Evolutionary conservation across 2,113 vertebrate species (phyloP).

Genomic region (Chamaetylas fuelleborni): DNA sequence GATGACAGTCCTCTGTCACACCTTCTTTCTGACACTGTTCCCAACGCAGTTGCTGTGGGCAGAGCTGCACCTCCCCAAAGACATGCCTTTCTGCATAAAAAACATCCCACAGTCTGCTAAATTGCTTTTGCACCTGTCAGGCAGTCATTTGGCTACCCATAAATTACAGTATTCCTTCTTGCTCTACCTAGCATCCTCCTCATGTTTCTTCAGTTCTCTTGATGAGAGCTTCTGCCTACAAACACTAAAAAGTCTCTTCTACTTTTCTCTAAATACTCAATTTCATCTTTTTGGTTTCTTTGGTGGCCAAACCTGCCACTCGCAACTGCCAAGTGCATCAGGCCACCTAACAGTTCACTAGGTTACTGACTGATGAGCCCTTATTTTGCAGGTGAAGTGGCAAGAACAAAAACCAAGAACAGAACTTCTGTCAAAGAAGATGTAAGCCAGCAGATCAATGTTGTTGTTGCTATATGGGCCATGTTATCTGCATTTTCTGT

Average conservation of each 20-base stretch:
- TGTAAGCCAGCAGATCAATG: background rate
- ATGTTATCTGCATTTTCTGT: background rate
- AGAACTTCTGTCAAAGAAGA: background rate
- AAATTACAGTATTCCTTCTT: conserved; percentile 20
- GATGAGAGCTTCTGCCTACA: background rate
- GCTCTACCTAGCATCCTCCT: background rate
- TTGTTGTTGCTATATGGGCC: fast-evolving
- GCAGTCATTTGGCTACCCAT: conserved; percentile 12
- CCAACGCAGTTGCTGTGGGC: background rate
- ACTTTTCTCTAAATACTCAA: background rate
- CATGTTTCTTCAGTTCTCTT: background rate
- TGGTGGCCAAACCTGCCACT: background rate
- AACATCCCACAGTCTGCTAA: background rate
- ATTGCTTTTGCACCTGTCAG: conserved; percentile 29
- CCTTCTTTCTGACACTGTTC: background rate
- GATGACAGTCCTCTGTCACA: background rate
- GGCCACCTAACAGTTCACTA: background rate
- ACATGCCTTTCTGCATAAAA: conserved; percentile 6
- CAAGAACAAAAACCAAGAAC: background rate
- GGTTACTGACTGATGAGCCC: background rate
- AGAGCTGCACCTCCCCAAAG: background rate
- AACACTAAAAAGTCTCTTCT: background rate
- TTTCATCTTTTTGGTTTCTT: background rate
- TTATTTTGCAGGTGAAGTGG: background rate
- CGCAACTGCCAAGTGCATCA: background rate